Conservation (phyloP, 2,113 vertebrate genomes). For the Sinocyclocheilus grahami region DNA sequence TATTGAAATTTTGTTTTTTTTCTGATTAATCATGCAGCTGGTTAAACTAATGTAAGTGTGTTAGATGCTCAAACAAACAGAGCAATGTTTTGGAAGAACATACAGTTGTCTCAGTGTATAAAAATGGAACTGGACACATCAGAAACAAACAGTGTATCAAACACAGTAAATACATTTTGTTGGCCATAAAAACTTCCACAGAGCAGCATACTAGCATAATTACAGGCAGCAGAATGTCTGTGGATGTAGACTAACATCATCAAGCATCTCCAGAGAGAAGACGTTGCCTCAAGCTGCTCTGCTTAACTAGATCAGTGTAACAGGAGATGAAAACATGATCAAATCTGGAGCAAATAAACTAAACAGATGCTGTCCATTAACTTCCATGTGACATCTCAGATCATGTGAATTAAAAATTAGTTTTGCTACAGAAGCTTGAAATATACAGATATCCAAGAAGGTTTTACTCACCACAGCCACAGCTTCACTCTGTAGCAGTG, state of each 20-base stretch:
- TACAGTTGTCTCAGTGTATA: not conserved
- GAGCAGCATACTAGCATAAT: conserved; percentile 63
- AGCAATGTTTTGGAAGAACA: not conserved
- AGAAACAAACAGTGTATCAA: not conserved
- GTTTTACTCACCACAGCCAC: conserved; percentile 76
- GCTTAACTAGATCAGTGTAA: conserved; percentile 48
- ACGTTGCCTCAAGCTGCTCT: conserved; percentile 48
- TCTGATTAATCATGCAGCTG: too few relatives aligned
- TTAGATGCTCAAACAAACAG: not conserved
- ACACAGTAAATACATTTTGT: not conserved
- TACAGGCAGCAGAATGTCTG: conserved; percentile 63
- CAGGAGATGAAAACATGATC: conserved; percentile 42
- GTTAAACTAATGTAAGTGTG: not conserved
- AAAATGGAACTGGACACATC: not conserved
- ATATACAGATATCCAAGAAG: not conserved
- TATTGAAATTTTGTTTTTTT: not conserved
- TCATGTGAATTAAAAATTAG: not conserved
- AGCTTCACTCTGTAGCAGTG: conserved; percentile 76
- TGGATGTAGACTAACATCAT: conserved; percentile 53
- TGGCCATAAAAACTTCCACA: conserved; percentile 46
- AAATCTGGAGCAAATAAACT: conserved; percentile 28
- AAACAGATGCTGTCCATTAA: conserved; percentile 60
- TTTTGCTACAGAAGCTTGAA: not conserved
- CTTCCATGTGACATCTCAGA: conserved; percentile 18
- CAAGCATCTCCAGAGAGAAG: conserved; percentile 47